A percentile compares a stretch with the other conserved stretches of the same genome.
phyloP scores from a whole-genome alignment of 2,113 vertebrate genomes.

The Sinocyclocheilus anshuiensis region DNA sequence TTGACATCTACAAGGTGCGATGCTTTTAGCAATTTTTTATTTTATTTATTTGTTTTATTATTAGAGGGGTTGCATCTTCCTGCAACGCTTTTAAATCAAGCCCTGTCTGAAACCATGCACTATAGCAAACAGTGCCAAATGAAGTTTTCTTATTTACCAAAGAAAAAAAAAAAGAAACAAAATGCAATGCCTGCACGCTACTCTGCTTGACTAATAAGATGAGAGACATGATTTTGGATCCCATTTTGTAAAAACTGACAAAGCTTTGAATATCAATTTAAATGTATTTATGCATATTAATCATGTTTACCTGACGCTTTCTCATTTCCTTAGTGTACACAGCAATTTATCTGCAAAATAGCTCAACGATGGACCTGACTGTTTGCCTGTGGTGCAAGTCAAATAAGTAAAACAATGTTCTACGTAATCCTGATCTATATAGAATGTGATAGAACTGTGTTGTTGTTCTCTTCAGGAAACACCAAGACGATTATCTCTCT shows the following conservation, averaged over 20 bases:
- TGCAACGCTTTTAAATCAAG: not conserved
- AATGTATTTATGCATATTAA: constrained; percentile 16
- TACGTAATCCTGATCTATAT: constrained; percentile 38
- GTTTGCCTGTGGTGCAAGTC: constrained; percentile 23
- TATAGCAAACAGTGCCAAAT: not conserved
- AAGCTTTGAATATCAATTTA: constrained; percentile 2
- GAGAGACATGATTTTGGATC: constrained; percentile 3
- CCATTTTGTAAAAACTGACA: constrained; percentile 9
- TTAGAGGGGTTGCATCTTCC: not conserved
- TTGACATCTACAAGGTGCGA: not conserved
- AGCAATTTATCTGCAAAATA: constrained; percentile 18
- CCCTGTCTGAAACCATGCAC: not conserved
- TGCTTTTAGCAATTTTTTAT: not conserved
- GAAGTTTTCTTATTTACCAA: not conserved
- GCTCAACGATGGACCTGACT: not conserved
- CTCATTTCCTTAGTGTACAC: constrained; percentile 12
- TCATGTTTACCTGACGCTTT: constrained; percentile 36
- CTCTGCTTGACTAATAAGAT: not conserved
- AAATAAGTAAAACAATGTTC: constrained; percentile 28
- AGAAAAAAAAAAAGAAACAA: not conserved
- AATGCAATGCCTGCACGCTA: not conserved
- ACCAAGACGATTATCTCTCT: constrained; percentile 31
- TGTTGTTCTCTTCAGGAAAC: constrained; percentile 51
- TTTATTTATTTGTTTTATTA: too few species aligned
- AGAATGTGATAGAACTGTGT: constrained; percentile 42